These are phyloP conservation scores for Nemoura dubitans DNA, from an alignment of 2,888 invertebrate species.

Conservation along the genomic window DNA sequence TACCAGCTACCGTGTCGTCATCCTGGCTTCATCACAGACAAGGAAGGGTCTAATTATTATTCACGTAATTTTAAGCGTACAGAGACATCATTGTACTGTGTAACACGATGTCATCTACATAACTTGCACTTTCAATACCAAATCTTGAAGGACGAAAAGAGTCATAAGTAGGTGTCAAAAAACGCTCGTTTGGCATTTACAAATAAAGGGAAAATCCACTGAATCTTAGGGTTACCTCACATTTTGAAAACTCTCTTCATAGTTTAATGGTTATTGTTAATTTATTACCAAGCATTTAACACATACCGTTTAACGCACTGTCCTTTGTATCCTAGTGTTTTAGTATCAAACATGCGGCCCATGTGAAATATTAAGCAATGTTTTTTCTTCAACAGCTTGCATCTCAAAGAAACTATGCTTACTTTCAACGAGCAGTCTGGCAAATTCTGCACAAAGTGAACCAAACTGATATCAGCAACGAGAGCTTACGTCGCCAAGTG, in stretches of 20 bases:
- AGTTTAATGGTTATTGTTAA: not conserved
- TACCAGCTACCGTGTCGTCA: not conserved
- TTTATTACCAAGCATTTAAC: not conserved
- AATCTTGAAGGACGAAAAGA: not conserved
- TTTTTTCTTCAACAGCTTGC: constrained; percentile 69
- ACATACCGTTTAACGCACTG: not conserved
- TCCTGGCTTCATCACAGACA: not conserved
- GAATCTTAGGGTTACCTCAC: not conserved
- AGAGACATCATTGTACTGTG: not conserved
- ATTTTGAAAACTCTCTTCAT: not conserved
- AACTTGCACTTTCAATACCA: not conserved
- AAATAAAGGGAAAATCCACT: not conserved
- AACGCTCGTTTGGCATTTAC: not conserved
- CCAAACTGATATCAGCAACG: constrained; percentile 72
- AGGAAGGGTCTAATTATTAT: not conserved
- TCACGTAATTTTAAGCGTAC: not conserved
- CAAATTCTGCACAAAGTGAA: constrained; percentile 78
- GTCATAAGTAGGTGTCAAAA: not conserved
- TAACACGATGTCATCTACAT: not conserved
- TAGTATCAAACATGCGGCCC: not conserved
- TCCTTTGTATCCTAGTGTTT: not conserved
- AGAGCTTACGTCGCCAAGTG: constrained; percentile 75
- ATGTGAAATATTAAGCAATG: not conserved
- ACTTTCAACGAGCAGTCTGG: constrained; percentile 81
- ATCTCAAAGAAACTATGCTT: constrained; percentile 82